A percentile compares a stretch with the other conserved stretches of the same genome.
phyloP scores from a whole-genome alignment of 2,797 vertebrate genomes.

The Labeo calbasu region DNA sequence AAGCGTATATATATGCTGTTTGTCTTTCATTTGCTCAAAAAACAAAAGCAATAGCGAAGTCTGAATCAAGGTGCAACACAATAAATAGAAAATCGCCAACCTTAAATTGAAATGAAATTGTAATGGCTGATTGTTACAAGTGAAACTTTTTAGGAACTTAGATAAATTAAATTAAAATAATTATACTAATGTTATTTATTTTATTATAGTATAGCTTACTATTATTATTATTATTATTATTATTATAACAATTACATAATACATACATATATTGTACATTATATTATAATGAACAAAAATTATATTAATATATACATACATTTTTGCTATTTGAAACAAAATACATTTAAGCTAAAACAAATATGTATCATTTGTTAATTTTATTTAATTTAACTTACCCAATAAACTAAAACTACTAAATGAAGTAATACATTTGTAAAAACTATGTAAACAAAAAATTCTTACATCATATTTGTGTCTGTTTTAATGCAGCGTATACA shows the following conservation, averaged over 20 bases:
- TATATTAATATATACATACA: no score
- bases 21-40: not conserved
- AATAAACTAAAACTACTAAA: no score
- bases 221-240: not conserved
- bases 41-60: slow-evolving; percentile 4
- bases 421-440: no score
- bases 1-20: not conserved
- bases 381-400: no score
- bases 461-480: no score
- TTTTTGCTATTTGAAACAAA: no score
- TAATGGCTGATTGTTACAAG: not conserved
- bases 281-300: not conserved
- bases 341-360: no score
- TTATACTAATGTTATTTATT: not conserved
- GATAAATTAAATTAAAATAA: not conserved
- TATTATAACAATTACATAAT: no score
- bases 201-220: not conserved
- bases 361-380: no score
- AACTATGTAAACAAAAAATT: no score
- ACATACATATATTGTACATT: not conserved
- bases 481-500: no score
- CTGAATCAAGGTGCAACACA: not conserved
- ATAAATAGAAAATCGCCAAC: not conserved
- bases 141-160: not conserved
- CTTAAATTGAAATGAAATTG: not conserved